Base-by-base conservation (phyloP, 2,888 invertebrate genomes). In the Zeuzera pyrina region DNA sequence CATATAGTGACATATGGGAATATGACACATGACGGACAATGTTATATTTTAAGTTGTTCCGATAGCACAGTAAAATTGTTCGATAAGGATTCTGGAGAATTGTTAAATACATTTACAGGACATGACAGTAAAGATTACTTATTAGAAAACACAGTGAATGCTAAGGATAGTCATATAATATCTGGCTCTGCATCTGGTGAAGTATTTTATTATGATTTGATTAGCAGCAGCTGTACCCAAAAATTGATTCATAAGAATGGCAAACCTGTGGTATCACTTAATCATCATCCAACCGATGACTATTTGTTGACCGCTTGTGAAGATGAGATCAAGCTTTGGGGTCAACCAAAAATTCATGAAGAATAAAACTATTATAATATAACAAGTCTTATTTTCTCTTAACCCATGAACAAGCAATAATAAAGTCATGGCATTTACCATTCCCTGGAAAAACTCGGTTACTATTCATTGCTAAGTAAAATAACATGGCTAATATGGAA, bases 21-120 rank as follows among this genome's bases (percentile, higher is more conserved):
- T 39, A 88, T 97, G 47, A 97, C 97, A 0, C 88, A 92, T 46
- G 99, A 99, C 67, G 94, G 93, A 0, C 97, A 98, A 57, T 98
- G 98, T 59, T 85, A 94, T 38, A 81, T 99, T 11, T 87, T 90
- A 1, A 93, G 95, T 47, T 93, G 95, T 46, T 88, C 93, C 3
- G 95, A 97, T 66, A 91, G 89, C 46, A 87, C 88, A 0, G 81
- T 98, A 1, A 89, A 92, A 54, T 83, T 99, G 30, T 86, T 98
- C 46, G 99, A 99, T 64, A 97, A 95, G 73, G 81, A 83, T 32
- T 65, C 77, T 0, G 83, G 83, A 0, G 81, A 83, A 36, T 40
- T 81, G 2, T 39, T 83, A 1, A 79, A 81, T 32, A 91, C 90
- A 34, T 98, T 94, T 57, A 84, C 79, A 12, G 98, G 97, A 0